These are phyloP conservation scores for Buathra laborator DNA, from an alignment of 2,888 invertebrate genomes.

Conservation along the genomic window DNA sequence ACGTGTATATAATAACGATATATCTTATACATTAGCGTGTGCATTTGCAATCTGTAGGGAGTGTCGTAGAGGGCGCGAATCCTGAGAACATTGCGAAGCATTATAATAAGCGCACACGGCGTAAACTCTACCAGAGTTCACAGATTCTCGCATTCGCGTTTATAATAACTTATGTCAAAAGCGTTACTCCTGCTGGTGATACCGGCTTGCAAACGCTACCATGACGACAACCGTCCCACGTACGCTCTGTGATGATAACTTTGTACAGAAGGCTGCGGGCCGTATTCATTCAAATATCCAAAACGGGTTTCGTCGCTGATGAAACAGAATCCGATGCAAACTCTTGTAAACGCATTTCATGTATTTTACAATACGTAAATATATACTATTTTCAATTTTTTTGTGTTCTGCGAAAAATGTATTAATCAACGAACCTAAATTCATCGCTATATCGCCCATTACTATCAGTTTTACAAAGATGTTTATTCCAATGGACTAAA, in stretches of 20 bases:
- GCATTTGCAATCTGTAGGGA: constrained; percentile 12
- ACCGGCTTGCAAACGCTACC: constrained; percentile 15
- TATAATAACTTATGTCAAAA: constrained; percentile 64
- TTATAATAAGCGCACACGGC: constrained; percentile 47
- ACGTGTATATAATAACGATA: constrained; percentile 38
- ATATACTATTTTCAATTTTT: not conserved
- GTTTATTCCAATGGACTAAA: no score
- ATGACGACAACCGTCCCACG: constrained; percentile 29
- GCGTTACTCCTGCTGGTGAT: constrained; percentile 31
- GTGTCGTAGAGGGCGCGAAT: constrained; percentile 37
- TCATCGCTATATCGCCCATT: no score
- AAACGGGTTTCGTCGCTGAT: constrained; percentile 36
- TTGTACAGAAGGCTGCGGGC: constrained; percentile 18
- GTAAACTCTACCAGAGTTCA: constrained; percentile 53
- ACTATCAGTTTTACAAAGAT: no score
- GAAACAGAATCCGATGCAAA: not conserved
- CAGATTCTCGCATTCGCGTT: constrained; percentile 56
- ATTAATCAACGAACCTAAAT: not conserved
- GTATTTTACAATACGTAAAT: not conserved
- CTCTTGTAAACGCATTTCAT: not conserved
- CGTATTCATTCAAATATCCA: constrained; percentile 36
- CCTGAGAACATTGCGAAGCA: constrained; percentile 41
- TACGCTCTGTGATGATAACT: constrained; percentile 30
- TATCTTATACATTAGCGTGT: not conserved
- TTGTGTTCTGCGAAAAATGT: constrained; percentile 1